Evolutionary conservation across 2,113 vertebrate species (phyloP), one percentile per base, ranked within the genome.

Genomic region (Calidris pygmaea): DNA sequence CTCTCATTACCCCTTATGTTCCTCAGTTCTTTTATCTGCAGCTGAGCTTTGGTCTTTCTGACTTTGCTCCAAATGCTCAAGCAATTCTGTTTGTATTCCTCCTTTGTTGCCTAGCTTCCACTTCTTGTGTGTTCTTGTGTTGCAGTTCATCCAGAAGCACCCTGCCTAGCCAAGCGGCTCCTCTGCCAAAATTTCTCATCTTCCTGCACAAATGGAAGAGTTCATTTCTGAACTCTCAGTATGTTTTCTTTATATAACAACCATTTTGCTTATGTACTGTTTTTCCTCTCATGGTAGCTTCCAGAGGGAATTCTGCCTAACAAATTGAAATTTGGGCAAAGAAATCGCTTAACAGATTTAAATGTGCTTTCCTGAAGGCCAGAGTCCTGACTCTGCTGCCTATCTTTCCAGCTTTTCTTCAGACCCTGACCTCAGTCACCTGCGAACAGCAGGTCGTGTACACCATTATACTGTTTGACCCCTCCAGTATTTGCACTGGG

Each of bases 61-160:
- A 92, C 85, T 95, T 76, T 58, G 19, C 37, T 94, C 90, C 88
- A 96, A 94, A 93, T 90, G 48, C 39, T 95, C 50, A 92, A 68
- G 58, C 24, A 73, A 68, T 76, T 91, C 34, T 90, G 34, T 91
- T 85, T 88, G 39, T 58, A 45, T 87, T 87, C 35, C 37, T 91
- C 43, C 24, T 93, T 67, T 76, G 62, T 83, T 96, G 56, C 87
- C 67, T 90, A 75, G 85, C 62, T 94, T 94, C 93, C 22, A 37
- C 62, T 91, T 94, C 87, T 85, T 94, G 53, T 85, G 47, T 90
- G 58, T 94, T 96, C 90, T 82, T 91, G 12, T 72, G 30, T 76
- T 89, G 75, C 79, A 41, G 84, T 68, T 94, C 39, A 66, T 76
- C 39, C 71, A 96, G 82, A 93, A 91, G 74, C 62, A 90, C 35